Base-by-base conservation (phyloP, 2,888 invertebrate species). In the Emmelina monodactyla region DNA sequence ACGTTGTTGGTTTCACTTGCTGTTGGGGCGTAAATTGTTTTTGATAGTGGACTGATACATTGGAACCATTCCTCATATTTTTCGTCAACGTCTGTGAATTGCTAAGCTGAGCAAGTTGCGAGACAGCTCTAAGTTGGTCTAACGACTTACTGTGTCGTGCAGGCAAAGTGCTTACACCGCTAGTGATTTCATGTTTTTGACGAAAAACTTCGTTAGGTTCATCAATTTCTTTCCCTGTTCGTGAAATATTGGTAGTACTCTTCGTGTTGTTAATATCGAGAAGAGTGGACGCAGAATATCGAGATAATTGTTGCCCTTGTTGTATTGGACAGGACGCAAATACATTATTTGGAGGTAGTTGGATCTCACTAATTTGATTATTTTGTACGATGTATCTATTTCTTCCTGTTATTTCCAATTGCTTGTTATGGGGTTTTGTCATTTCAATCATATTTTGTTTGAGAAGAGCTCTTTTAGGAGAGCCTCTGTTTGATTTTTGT, bases 121-220 rank as follows among this genome's bases (percentile, higher is more conserved):
- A 78, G 6, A 9, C 12, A 3, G 86, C 78, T 47, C 88, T 85
- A 31, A 92, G 64, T 49, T 92, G 91, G 62, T 92, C 92, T 43
- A 92, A 64, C 1, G 91, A 91, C 59, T 91, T 91, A 61, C 91
- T 91, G 54, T 92, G 92, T 37, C 91, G 79, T 0, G 89, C 85
- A 1, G 88, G 88, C 30, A 88, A 56, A 1, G 83, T 83, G 29
- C 76, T 83, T 7, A 80, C 73, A 19, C 80, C 82, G 41, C 72
- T 76, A 9, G 63, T 66, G 25, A 76, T 66, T 60, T 70, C 69
- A 48, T 67, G 70, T 54, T 72, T 72, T 41, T 68, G 68, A 25
- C 55, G 60, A 37, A 69, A 61, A 2, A 57, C 59, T 53, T 71
- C 69, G 38, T 60, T 66, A 14, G 52, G 49, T 43, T 71, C 60